A percentile compares a stretch with the other conserved stretches of the same genome.
Evolutionary conservation across 1,140 invertebrate genomes (phyloP).

Genomic region (Whitmania pigra): DNA sequence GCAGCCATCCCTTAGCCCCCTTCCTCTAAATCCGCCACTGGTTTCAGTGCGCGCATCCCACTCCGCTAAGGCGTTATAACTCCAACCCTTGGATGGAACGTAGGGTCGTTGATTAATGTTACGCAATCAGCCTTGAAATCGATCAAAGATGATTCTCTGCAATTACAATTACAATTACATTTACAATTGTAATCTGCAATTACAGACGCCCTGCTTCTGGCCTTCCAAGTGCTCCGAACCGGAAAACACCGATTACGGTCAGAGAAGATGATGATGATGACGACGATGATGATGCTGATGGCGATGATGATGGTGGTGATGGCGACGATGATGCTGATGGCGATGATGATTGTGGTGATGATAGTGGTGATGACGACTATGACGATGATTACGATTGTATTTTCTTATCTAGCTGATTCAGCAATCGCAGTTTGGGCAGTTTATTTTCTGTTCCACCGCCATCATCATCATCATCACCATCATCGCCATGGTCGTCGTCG

Average conservation of each 20-base stretch:
- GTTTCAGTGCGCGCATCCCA: too few species aligned
- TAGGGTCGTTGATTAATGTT: too few species aligned
- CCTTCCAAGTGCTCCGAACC: conserved; percentile 97
- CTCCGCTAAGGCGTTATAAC: too few species aligned
- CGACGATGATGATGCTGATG: neutral
- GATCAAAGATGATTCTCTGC: too few species aligned
- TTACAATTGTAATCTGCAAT: too few species aligned
- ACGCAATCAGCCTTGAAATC: too few species aligned
- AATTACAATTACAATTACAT: too few species aligned
- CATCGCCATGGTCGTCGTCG: neutral
- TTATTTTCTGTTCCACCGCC: neutral
- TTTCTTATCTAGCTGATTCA: too few species aligned
- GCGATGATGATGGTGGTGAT: neutral
- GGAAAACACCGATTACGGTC: conserved; percentile 98
- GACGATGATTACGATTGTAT: neutral
- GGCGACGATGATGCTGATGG: neutral
- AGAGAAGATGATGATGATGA: conserved; percentile 24
- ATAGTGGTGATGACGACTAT: neutral
- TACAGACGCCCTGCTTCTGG: conserved; percentile 96
- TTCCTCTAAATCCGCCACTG: too few species aligned
- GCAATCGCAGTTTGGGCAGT: neutral
- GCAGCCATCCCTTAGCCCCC: too few species aligned
- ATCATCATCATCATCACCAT: neutral
- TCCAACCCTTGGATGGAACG: too few species aligned
- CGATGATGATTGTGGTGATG: neutral